Conservation (phyloP, 2,113 vertebrate species). For the Semnornis frantzii region DNA sequence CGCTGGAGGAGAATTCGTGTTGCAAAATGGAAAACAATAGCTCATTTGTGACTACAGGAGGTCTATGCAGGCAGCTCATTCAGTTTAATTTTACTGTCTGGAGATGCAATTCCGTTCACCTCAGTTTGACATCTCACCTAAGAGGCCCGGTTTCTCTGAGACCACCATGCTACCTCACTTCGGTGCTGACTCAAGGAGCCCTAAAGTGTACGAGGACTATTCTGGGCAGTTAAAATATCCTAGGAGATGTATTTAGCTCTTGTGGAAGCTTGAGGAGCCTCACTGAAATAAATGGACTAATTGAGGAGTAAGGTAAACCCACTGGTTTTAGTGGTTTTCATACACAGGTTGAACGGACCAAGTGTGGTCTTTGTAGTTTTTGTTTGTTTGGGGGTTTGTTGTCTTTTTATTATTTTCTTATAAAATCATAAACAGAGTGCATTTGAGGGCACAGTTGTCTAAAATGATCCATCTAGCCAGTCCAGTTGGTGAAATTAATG, state of each 20-base stretch:
- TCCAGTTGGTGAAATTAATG: neutral
- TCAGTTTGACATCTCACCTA: neutral
- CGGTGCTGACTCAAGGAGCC: neutral
- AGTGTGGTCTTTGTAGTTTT: neutral
- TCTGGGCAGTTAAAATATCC: neutral
- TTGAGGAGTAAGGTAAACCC: conserved; percentile 47
- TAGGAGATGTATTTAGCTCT: neutral
- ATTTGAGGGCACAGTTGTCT: neutral
- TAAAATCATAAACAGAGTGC: neutral
- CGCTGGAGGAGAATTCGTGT: neutral
- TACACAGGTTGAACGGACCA: neutral
- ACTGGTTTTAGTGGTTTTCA: neutral
- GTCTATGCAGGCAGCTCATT: neutral
- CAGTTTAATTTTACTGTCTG: neutral
- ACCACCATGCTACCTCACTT: neutral
- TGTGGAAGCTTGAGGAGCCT: neutral
- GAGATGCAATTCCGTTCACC: neutral
- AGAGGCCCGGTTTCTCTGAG: neutral
- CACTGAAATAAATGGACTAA: conserved; percentile 27
- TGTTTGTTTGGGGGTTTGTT: neutral
- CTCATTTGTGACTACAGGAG: neutral
- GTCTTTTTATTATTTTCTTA: neutral
- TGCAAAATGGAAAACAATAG: neutral
- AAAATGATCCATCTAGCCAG: neutral
- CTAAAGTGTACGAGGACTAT: neutral